A percentile compares a stretch with the other conserved stretches of the same genome.
phyloP scores from a whole-genome alignment of 2,888 invertebrate species.

The Agrotis exclamationis region DNA sequence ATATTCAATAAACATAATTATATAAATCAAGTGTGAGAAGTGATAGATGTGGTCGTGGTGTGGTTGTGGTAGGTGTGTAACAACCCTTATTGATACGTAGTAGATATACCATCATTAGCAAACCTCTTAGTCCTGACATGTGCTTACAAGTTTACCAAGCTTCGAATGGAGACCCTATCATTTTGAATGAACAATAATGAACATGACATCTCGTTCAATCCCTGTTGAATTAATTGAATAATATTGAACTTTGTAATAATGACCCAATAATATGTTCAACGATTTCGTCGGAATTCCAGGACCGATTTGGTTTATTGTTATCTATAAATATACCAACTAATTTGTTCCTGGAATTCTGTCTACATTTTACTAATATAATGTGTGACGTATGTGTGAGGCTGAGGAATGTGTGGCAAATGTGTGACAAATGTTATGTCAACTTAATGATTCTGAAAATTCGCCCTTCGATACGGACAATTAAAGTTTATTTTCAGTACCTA shows the following conservation, averaged over 20 bases:
- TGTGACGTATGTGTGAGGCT: background rate
- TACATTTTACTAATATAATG: background rate
- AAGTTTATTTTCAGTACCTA: background rate
- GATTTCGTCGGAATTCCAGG: background rate
- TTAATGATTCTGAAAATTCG: background rate
- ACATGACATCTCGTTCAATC: background rate
- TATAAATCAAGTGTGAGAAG: too few species aligned
- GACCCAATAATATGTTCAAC: background rate
- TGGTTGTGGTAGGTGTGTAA: too few species aligned
- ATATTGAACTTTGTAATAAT: too few species aligned
- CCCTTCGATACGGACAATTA: background rate
- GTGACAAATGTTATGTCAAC: background rate
- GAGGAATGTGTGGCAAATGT: background rate
- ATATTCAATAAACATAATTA: too few species aligned
- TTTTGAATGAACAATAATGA: background rate
- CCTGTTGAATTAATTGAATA: constrained; percentile 1
- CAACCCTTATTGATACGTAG: too few species aligned
- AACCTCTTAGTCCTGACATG: too few species aligned
- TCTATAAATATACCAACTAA: background rate
- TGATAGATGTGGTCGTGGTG: too few species aligned
- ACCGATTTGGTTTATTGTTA: background rate
- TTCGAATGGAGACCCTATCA: background rate
- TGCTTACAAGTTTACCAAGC: too few species aligned
- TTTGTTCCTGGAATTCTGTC: background rate
- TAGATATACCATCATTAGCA: too few species aligned